Conservation (phyloP, 2,113 vertebrate genomes). For the Neodontobutis hainanensis region DNA sequence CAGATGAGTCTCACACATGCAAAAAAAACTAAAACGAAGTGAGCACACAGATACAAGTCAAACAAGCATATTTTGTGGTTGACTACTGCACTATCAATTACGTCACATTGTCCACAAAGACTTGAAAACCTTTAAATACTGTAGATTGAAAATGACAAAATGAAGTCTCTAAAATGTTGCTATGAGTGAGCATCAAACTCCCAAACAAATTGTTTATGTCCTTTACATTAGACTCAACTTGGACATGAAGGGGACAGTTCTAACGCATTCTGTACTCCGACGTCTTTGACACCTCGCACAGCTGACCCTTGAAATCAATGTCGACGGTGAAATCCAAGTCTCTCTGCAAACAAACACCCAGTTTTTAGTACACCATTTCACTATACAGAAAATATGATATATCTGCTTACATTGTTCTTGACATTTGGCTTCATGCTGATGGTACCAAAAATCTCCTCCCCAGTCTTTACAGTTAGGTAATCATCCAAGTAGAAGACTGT, state of each 20-base stretch:
- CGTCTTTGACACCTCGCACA: slow-evolving; percentile 91
- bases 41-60: slow-evolving; percentile 34
- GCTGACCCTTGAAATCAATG: slow-evolving; percentile 92
- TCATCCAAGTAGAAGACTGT: slow-evolving; percentile 95
- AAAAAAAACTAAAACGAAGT: slow-evolving; percentile 16
- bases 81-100: slow-evolving; percentile 63
- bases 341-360: slow-evolving; percentile 73
- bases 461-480: slow-evolving; percentile 92
- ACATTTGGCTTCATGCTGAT: slow-evolving; percentile 93
- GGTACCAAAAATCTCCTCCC: slow-evolving; percentile 93
- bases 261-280: slow-evolving; percentile 94
- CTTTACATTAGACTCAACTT: slow-evolving; percentile 47
- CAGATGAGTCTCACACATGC: slow-evolving; percentile 14
- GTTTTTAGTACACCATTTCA: background rate
- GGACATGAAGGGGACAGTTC: background rate
- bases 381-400: background rate
- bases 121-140: slow-evolving; percentile 59
- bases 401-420: slow-evolving; percentile 88
- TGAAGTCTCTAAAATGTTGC: slow-evolving; percentile 66
- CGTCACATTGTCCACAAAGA: slow-evolving; percentile 30
- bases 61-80: slow-evolving; percentile 25
- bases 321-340: slow-evolving; percentile 93
- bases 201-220: slow-evolving; percentile 38
- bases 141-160: slow-evolving; percentile 41
- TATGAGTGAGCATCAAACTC: slow-evolving; percentile 46